Conservation (phyloP, 2,113 vertebrate species). For the Plestiodon gilberti region DNA sequence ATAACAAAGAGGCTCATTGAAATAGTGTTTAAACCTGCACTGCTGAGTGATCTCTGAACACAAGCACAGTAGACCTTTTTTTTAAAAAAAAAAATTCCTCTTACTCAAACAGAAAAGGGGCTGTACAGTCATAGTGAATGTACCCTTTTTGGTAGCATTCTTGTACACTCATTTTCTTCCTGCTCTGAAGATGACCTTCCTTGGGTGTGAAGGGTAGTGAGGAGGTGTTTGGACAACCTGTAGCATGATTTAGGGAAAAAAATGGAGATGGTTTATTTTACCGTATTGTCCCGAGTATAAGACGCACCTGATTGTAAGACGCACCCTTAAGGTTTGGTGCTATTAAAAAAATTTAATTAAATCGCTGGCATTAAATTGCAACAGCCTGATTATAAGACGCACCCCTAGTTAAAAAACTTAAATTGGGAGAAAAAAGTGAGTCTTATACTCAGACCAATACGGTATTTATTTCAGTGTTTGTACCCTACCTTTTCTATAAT, state of each 20-base stretch:
- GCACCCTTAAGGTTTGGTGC: no score
- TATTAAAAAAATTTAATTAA: no score
- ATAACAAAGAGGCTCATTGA: background rate
- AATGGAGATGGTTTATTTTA: background rate
- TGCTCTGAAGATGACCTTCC: background rate
- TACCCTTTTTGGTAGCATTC: slow-evolving; percentile 37
- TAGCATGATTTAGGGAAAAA: background rate
- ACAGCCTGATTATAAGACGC: no score
- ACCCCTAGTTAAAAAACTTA: no score
- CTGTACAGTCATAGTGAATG: slow-evolving; percentile 40
- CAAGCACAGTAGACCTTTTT: slow-evolving; percentile 39
- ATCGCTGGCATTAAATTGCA: no score
- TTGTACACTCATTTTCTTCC: slow-evolving; percentile 28
- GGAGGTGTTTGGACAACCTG: background rate
- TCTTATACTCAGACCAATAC: no score
- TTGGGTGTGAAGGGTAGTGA: no score
- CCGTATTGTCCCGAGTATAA: no score
- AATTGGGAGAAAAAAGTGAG: no score
- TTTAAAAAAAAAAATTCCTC: slow-evolving; percentile 32
- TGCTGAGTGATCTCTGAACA: slow-evolving; percentile 55
- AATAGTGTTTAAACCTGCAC: slow-evolving; percentile 12
- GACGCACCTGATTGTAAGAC: no score
- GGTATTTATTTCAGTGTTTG: background rate
- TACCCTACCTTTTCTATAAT: background rate
- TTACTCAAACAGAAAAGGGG: slow-evolving; percentile 47